Base-by-base conservation (phyloP, 2,888 invertebrate genomes). In the Drosophila ezoana region DNA sequence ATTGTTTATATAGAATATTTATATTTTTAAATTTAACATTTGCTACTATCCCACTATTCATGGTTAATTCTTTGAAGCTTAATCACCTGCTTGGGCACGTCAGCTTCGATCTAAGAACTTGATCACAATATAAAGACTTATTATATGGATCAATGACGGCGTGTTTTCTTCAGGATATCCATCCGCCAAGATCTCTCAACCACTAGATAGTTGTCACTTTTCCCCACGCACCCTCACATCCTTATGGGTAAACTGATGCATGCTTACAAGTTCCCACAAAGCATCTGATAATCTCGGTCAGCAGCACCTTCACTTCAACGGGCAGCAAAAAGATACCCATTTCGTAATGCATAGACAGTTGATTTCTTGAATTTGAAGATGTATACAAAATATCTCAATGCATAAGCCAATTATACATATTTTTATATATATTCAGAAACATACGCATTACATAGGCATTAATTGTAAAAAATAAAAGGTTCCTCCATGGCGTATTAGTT, bases 271-370 rank as follows among this genome's bases (percentile, higher is more conserved):
- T 1, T 47, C 10, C 1, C n/a, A 79, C 41, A 45, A 51, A 49
- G 14, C 87, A 87, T 51, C 37, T 53, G n/a, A 88, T 57, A 1
- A 87, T 81, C 59, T 73, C 60, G 2, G 81, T 79, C 4, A 81
- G 89, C 60, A 81, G 13, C 1, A 14, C 9, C 18, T 54, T 61
- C 0, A 89, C 20, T 5, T 71, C 53, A 0, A 67, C 23, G 1
- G 76, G 64, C 16, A 86, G 14, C 0, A 43, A 40, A 35, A 43
- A 87, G 13, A 80, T 68, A 0, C 44, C 53, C 20, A 87, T 84
- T 0, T 67, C 33, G 1, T 63, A 84, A 13, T 49, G 49, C 5
- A 23, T 23, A 28, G 28, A 28, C 28, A 28, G 28, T 2, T 6
- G 8, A 28, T 28, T 23, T 23, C 23, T 23, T 28, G 8, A 28